Evolutionary conservation across 35 echinoderm and acorn worm genomes (phyloP), one percentile per base, ranked within the genome.

Genomic region (Lytechinus pictus): DNA sequence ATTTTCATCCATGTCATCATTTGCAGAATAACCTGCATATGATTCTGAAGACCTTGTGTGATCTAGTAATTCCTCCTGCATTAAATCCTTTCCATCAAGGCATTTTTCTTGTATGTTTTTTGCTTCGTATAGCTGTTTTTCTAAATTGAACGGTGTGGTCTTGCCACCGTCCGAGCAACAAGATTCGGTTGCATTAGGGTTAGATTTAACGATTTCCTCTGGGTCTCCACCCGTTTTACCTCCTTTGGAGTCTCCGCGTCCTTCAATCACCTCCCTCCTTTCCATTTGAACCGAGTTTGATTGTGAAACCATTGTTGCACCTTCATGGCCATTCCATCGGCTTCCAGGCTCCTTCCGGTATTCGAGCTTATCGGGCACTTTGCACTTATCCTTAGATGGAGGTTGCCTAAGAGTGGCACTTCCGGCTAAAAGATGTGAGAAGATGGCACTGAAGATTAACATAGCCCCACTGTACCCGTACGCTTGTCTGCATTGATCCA

Each of bases 381-480:
- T 79, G 6, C 19, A 7, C 6, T 24, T 79, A 24, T 24, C 19
- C 14, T 79, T 6, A 79, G 66, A 16, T 79, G 27, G 52, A 89
- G 52, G 87, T 13, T 28, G 88, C 11, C 88, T 44, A 21, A 90
- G 9, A 27, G 52, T 54, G 28, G 88, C 88, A 54, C 88, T 90
- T 44, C 29, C 88, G 16, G 88, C 88, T 29, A 90, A 10, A 9
- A 16, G 52, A 54, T 90, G 88, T 90, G 52, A 33, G 52, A 44
- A 90, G 52, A 90, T 90, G 29, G 16, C 88, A 52, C 88, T 54
- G 13, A 90, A 54, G 88, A 90, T 90, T 3, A 90, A 27, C 88
- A 90, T 90, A 28, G 88, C 88, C 52, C 88, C 88, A 33, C 88
- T 52, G 88, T 90, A 90, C 28, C 88, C 88, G 52, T 90, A 90